Conservation (phyloP, 2,113 vertebrate species). For the Mustela nigripes region DNA sequence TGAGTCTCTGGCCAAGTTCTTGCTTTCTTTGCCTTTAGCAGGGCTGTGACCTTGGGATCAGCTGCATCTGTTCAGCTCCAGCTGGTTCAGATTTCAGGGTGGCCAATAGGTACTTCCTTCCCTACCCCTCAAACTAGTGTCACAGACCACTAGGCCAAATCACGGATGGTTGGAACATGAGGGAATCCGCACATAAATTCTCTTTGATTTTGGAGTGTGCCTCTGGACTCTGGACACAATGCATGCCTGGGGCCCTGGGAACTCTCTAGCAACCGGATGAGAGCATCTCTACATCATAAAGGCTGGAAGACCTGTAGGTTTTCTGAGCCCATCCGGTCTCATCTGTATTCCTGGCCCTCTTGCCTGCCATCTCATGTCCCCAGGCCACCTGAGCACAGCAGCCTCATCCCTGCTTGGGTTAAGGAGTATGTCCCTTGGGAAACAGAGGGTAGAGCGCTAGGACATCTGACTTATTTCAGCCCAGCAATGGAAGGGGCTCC, state of each 20-base stretch:
- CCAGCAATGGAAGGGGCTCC: background rate
- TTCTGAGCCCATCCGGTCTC: background rate
- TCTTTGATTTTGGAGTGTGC: background rate
- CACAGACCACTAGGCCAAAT: background rate
- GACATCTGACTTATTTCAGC: background rate
- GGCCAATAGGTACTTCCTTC: background rate
- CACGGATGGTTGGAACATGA: background rate
- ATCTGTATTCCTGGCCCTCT: too few species aligned
- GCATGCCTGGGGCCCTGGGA: background rate
- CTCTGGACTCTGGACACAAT: background rate
- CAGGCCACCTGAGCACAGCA: background rate
- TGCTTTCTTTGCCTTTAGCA: conserved; percentile 9
- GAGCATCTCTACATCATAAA: background rate
- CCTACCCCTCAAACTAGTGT: background rate
- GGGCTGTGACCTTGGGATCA: conserved; percentile 65
- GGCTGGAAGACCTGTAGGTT: background rate
- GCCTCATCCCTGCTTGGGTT: background rate
- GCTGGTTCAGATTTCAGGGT: conserved; percentile 69
- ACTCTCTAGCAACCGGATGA: background rate
- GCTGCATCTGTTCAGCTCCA: conserved; percentile 33
- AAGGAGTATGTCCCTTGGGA: background rate
- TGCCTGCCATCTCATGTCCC: background rate
- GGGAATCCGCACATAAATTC: background rate
- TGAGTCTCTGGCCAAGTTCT: background rate
- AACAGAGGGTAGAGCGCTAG: background rate